A percentile compares a stretch with the other conserved stretches of the same genome.
These are phyloP conservation scores for Heteropelma amictum DNA, from an alignment of 2,888 invertebrate genomes.

Conservation along the genomic window DNA sequence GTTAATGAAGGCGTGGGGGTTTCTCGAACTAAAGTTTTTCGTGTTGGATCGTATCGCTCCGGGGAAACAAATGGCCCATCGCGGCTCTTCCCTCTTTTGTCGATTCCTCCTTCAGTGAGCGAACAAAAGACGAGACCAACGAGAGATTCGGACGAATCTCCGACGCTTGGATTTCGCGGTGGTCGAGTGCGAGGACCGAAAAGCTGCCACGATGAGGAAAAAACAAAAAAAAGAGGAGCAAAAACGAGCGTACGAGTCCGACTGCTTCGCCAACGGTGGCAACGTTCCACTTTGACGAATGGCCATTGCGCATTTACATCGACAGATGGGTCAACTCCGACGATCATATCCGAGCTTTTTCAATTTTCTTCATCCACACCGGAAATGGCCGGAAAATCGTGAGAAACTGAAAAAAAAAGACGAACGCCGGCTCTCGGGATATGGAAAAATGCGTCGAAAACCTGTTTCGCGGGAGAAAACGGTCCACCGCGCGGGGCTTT, in stretches of 20 bases:
- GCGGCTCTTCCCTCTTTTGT: neutral
- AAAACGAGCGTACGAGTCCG: neutral
- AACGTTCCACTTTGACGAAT: conserved; percentile 16
- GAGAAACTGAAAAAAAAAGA: too few species aligned
- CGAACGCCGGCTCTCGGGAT: too few species aligned
- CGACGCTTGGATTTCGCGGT: neutral
- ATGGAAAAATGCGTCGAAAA: too few species aligned
- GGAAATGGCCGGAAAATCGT: too few species aligned
- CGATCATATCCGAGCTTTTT: too few species aligned
- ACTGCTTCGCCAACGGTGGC: conserved; percentile 5
- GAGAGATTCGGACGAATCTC: conserved; percentile 43
- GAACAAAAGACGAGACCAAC: neutral
- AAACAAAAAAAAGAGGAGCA: neutral
- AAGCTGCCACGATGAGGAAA: too few species aligned
- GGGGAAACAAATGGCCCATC: conserved; percentile 57
- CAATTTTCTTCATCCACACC: too few species aligned
- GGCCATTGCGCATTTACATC: too few species aligned
- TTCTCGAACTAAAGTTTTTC: conserved; percentile 62
- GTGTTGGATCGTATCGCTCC: conserved; percentile 63
- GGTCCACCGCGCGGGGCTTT: too few species aligned
- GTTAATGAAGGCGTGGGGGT: conserved; percentile 67
- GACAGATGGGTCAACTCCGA: too few species aligned
- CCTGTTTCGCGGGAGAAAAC: too few species aligned
- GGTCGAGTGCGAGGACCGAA: neutral
- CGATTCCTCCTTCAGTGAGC: neutral